Conservation (phyloP, 2,888 invertebrate species). For the Amblyjoppa proteus region DNA sequence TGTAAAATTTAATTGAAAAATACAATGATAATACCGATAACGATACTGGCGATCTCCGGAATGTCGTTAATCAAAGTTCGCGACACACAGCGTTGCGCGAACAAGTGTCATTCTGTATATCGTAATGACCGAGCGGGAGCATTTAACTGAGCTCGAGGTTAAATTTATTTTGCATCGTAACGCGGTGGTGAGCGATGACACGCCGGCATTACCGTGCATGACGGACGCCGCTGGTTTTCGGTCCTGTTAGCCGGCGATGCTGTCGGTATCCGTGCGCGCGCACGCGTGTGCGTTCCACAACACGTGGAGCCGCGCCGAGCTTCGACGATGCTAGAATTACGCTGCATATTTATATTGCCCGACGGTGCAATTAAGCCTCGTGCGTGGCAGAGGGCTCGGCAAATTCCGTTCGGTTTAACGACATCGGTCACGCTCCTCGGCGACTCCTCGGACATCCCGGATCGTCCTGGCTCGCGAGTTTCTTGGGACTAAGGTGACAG, state of each 20-base stretch:
- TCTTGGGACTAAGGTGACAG: neutral
- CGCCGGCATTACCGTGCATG: slow-evolving; percentile 79
- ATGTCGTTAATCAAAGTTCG: slow-evolving; percentile 7
- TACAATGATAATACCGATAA: neutral
- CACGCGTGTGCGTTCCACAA: slow-evolving; percentile 52
- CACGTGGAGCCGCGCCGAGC: slow-evolving; percentile 22
- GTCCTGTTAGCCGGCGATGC: slow-evolving; percentile 61
- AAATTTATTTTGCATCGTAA: slow-evolving; percentile 75
- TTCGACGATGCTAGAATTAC: slow-evolving; percentile 76
- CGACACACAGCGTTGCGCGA: neutral
- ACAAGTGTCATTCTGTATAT: neutral
- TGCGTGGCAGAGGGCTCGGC: slow-evolving; percentile 81
- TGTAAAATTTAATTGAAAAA: neutral
- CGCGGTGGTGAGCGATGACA: slow-evolving; percentile 78
- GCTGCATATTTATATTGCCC: slow-evolving; percentile 84
- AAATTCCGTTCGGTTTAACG: slow-evolving; percentile 81
- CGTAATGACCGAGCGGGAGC: slow-evolving; percentile 10
- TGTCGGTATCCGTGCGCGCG: slow-evolving; percentile 27
- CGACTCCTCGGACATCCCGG: slow-evolving; percentile 64
- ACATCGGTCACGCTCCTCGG: slow-evolving; percentile 73
- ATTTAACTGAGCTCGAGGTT: slow-evolving; percentile 57
- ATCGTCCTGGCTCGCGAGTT: slow-evolving; percentile 48
- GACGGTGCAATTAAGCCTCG: slow-evolving; percentile 83
- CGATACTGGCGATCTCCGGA: neutral
- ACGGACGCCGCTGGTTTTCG: slow-evolving; percentile 77